These are phyloP conservation scores for Glareola pratincola DNA, from an alignment of 2,113 vertebrate genomes.

Conservation along the genomic window DNA sequence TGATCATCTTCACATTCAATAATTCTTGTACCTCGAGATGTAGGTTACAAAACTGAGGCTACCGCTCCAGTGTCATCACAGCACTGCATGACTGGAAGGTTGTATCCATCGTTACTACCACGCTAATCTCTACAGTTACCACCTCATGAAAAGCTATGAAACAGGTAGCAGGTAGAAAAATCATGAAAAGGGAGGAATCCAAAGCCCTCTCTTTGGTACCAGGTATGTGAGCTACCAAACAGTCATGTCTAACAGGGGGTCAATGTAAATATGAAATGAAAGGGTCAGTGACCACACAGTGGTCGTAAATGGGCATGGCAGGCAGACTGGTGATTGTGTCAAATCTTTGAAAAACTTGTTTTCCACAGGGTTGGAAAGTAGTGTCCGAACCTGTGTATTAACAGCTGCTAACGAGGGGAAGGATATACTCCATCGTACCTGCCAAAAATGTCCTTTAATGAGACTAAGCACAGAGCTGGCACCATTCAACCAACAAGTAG, in stretches of 20 bases:
- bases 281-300: rapidly evolving
- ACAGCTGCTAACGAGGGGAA: not conserved
- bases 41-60: not conserved
- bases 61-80: not conserved
- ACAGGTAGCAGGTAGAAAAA: not conserved
- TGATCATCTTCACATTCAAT: not conserved
- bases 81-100: not conserved
- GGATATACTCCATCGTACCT: not conserved
- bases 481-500: not conserved
- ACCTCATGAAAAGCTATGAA: not conserved
- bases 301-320: not conserved
- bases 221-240: not conserved
- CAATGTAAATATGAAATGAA: not conserved
- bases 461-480: not conserved
- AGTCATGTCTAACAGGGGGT: not conserved
- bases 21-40: not conserved
- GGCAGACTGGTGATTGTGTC: rapidly evolving
- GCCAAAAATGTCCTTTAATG: not conserved
- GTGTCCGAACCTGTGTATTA: not conserved
- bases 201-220: not conserved
- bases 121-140: not conserved
- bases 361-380: not conserved
- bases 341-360: not conserved
- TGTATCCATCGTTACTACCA: not conserved
- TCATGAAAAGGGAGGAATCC: not conserved